Evolutionary conservation across 2,113 vertebrate genomes (phyloP), one percentile per base, ranked within the genome.

Genomic region (Acrocephalus arundinaceus): DNA sequence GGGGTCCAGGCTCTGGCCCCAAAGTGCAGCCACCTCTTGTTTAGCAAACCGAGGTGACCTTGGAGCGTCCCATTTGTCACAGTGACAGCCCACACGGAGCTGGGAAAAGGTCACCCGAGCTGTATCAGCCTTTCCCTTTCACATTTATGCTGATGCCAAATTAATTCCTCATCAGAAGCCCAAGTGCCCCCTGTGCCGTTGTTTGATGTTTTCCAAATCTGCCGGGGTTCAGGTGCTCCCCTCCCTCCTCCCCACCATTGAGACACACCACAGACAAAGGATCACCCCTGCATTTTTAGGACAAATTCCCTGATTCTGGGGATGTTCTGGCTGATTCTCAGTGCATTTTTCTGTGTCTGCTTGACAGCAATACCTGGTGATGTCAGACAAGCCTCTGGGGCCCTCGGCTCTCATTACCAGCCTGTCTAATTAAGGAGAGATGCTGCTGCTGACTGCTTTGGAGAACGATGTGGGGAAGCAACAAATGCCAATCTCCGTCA

Each of bases 291-390:
- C 16, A 68, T 63, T 93, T 93, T 93, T 35, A 89, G 86, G 92
- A 90, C 54, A 92, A 81, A 81, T 61, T 75, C 54, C 58, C 82
- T 67, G 62, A 68, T 86, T 95, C 49, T 3, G 1, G 49, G 65
- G 76, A 81, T 58, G 68, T 63, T 94, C 83, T 68, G 27, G 25
- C 61, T 89, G 86, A 92, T 58, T 86, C 61, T 72, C 70, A 33
- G 61, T 1, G 13, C 31, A 21, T 90, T 95, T 93, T 92, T 96
- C 90, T 93, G 58, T 35, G 72, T 75, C 93, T 93, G 86, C 62
- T 90, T 92, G 96, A 95, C 96, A 96, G 88, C 83, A 92, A 68
- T 95, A 93, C 88, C 96, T 95, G 93, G 73, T 95, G 94, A 96
- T 90, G 93, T 96, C 94, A 97, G 95, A 80, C 7, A 4, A 95